A percentile compares a stretch with the other conserved stretches of the same genome.
phyloP scores from a whole-genome alignment of 2,888 invertebrate genomes.

The Pedicia rivosa region DNA sequence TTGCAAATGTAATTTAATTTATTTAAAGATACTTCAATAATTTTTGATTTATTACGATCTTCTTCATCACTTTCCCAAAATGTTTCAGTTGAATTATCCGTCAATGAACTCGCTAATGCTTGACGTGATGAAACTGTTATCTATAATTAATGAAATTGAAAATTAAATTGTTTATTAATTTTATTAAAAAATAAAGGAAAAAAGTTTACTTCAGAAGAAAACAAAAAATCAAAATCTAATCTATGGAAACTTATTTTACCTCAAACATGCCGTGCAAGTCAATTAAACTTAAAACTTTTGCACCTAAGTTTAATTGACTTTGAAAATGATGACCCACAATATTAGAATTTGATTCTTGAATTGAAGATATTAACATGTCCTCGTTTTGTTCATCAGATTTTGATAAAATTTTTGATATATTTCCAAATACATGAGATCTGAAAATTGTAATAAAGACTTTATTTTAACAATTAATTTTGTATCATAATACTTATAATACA shows the following conservation, averaged over 20 bases:
- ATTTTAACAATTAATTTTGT: conserved; percentile 1
- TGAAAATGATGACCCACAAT: conserved; percentile 16
- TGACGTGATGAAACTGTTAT: conserved; percentile 84
- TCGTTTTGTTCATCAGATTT: conserved; percentile 66
- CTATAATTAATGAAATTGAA: conserved; percentile 28
- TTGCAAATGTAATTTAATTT: conserved; percentile 32
- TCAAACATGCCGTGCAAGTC: conserved; percentile 31
- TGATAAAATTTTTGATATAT: conserved; percentile 88
- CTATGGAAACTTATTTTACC: conserved; percentile 12
- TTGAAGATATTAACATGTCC: conserved; percentile 30
- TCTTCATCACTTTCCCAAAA: conserved; percentile 99
- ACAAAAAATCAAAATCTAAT: neutral
- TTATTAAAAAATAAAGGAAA: conserved; percentile 14
- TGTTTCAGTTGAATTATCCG: conserved; percentile 90
- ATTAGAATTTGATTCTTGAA: conserved; percentile 19
- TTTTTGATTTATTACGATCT: conserved; percentile 83
- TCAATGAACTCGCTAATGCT: conserved; percentile 84
- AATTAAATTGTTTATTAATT: neutral
- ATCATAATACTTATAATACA: conserved; percentile 4
- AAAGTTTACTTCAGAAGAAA: too few species aligned
- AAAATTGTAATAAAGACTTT: too few species aligned
- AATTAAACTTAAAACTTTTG: conserved; percentile 22
- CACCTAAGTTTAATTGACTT: conserved; percentile 16
- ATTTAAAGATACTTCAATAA: conserved; percentile 52
- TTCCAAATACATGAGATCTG: conserved; percentile 88